These are phyloP conservation scores for Aphelinus certus DNA, from an alignment of 1,140 invertebrate genomes.

Conservation along the genomic window DNA sequence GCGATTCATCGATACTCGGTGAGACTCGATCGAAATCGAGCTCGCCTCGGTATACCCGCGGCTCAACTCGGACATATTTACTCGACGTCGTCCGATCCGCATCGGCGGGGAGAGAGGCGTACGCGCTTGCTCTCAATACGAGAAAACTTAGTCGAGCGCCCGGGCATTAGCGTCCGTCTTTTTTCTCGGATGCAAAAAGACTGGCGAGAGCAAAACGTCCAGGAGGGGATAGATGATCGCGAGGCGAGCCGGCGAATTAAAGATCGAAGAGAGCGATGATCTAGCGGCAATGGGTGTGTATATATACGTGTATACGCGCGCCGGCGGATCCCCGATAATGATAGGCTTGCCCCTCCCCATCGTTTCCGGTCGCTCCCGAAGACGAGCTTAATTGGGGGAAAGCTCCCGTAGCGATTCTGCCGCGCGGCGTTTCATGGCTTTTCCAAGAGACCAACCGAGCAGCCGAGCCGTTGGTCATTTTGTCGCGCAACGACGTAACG, in stretches of 20 bases:
- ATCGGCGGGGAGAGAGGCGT: not conserved
- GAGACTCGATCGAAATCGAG: too few species aligned
- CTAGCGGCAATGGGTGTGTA: slow-evolving; percentile 23
- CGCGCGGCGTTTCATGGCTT: slow-evolving; percentile 16
- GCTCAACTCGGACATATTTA: too few species aligned
- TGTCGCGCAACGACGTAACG: slow-evolving; percentile 4
- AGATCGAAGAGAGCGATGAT: slow-evolving; percentile 42
- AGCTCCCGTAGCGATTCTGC: not conserved
- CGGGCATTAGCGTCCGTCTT: slow-evolving; percentile 25
- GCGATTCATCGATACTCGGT: too few species aligned
- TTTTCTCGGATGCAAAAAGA: slow-evolving; percentile 25
- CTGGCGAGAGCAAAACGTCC: not conserved
- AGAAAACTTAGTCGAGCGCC: slow-evolving; percentile 34
- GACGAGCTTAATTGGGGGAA: slow-evolving; percentile 14
- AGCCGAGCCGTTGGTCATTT: not conserved
- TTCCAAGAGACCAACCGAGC: not conserved
- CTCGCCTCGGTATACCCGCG: too few species aligned
- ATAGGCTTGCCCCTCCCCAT: slow-evolving; percentile 40
- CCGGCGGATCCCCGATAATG: slow-evolving; percentile 39
- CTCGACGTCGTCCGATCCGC: too few species aligned
- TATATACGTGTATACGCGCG: too few species aligned
- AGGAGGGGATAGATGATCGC: not conserved
- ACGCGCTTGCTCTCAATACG: slow-evolving; percentile 25
- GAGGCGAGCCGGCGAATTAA: slow-evolving; percentile 36
- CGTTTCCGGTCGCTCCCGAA: slow-evolving; percentile 30